Evolutionary conservation across 1,140 invertebrate genomes (phyloP), one percentile per base, ranked within the genome.

Genomic region (Papilio polyxenes): DNA sequence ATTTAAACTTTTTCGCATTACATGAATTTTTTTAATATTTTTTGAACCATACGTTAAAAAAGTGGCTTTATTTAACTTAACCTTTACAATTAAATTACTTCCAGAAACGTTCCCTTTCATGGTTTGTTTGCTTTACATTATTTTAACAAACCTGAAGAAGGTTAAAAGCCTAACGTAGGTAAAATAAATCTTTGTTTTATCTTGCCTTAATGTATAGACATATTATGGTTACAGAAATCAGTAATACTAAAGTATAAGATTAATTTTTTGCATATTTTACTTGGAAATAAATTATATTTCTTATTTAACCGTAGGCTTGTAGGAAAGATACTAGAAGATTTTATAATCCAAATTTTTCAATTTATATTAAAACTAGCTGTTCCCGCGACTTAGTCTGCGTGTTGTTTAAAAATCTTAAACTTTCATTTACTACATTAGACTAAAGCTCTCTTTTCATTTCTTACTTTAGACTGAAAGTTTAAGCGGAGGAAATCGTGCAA

Each of bases 111-210:
- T 9, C 17, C 59, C 59, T 62, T 62, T 62, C 23, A 62, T 37
- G 31, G 31, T 72, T 31, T 72, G 65, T 72, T 72, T 72, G 65
- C 23, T 23, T 65, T 37, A 15, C 3, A 72, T 37, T 72, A 23
- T 72, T 72, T 37, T 37, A 72, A 72, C 2, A 40, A 40, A 72
- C 5, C 65, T 72, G 31, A 37, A 72, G 65, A 72, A 72, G 65
- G 31, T 72, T 72, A 40, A 40, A 1, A 17, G 23, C 23, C 65
- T 72, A 72, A 72, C 65, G 65, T 40, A 37, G 31, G 65, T 69
- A 37, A 69, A 69, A 69, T 69, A 69, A 37, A 69, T 69, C 31
- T 69, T 69, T 69, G 31, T 31, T 69, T 31, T 69, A 62, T 69
- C 11, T 37, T 69, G 17, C 3, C 3, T 69, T 17, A 17, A 56